phyloP scores from a whole-genome alignment of 2,113 vertebrate genomes.

The Gyps fulvus region DNA sequence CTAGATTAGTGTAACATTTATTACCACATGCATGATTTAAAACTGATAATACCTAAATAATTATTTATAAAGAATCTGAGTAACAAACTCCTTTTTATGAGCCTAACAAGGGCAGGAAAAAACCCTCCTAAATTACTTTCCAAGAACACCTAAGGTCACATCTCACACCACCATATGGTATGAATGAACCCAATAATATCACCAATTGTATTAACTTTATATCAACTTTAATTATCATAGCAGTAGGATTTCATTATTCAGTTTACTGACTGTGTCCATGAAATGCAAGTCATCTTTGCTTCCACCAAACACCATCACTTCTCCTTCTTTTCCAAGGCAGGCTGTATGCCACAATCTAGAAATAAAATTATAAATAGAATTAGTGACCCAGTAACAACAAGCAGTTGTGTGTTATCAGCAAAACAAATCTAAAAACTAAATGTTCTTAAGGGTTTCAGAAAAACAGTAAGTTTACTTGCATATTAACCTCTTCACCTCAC shows the following conservation, averaged over 20 bases:
- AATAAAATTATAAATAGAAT: neutral
- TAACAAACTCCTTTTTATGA: neutral
- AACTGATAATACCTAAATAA: neutral
- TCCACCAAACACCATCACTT: slow-evolving; percentile 94
- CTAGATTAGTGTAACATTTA: neutral
- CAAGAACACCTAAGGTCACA: neutral
- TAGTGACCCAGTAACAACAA: neutral
- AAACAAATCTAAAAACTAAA: neutral
- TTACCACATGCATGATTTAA: neutral
- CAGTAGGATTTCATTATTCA: neutral
- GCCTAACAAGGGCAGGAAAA: neutral
- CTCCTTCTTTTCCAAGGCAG: slow-evolving; percentile 85
- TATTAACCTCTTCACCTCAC: neutral
- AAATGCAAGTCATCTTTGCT: slow-evolving; percentile 93
- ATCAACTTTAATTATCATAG: neutral
- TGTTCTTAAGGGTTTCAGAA: neutral
- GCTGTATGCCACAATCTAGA: slow-evolving; percentile 90
- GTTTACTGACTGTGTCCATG: slow-evolving; percentile 86
- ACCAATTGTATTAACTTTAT: neutral
- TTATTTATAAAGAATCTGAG: neutral
- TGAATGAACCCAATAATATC: neutral
- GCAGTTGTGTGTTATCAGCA: neutral
- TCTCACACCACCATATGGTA: neutral
- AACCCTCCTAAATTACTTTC: neutral
- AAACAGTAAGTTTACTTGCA: neutral